Percentiles rank a stretch among this genome's conserved stretches.
phyloP scores from a whole-genome alignment of 2,888 invertebrate genomes.

The Nebria salina region DNA sequence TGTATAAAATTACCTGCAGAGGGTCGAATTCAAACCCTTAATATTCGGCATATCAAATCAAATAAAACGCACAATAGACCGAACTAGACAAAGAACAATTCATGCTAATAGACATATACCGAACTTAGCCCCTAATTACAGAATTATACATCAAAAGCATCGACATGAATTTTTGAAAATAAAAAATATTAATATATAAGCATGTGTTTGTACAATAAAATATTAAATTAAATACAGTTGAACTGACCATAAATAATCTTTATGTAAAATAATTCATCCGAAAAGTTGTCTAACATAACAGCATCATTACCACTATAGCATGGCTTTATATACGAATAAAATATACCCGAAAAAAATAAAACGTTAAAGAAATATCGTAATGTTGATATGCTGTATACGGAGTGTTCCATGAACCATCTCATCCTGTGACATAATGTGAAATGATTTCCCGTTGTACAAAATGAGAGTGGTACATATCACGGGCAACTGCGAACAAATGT shows the following conservation, averaged over 20 bases:
- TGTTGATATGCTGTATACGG: not conserved
- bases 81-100: not conserved
- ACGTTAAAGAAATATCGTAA: not conserved
- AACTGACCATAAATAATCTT: too few species aligned
- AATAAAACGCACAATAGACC: not conserved
- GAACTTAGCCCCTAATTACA: not conserved
- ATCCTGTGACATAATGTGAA: constrained; percentile 40
- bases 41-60: constrained; percentile 23
- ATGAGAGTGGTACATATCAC: constrained; percentile 39
- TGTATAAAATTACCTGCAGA: constrained; percentile 36
- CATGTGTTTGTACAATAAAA: too few species aligned
- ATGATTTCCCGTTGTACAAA: constrained; percentile 40
- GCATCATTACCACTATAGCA: too few species aligned
- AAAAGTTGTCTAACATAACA: too few species aligned
- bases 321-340: not conserved
- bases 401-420: constrained; percentile 13
- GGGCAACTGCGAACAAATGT: constrained; percentile 39
- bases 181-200: too few species aligned
- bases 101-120: not conserved
- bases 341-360: not conserved
- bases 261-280: too few species aligned
- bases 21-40: constrained; percentile 37
- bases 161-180: too few species aligned
- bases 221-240: too few species aligned
- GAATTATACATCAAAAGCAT: not conserved